These are phyloP conservation scores for Aphidoletes aphidimyza DNA, from an alignment of 2,888 invertebrate genomes.

Conservation along the genomic window DNA sequence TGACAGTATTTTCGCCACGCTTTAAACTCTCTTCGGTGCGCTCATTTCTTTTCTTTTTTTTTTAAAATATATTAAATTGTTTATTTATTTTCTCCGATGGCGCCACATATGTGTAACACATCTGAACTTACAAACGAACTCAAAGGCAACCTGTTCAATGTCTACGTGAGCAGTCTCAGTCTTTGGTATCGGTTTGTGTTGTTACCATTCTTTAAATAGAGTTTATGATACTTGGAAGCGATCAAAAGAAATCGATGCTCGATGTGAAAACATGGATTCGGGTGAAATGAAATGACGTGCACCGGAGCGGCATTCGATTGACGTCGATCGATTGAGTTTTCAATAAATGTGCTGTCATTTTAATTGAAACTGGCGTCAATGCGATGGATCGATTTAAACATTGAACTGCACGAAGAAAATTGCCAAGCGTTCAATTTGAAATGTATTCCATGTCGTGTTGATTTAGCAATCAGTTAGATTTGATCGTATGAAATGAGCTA, in stretches of 20 bases:
- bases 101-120: conserved; percentile 48
- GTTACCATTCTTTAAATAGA: too few species aligned
- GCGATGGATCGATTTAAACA: neutral
- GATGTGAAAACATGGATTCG: neutral
- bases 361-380: neutral
- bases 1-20: too few species aligned
- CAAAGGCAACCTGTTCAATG: conserved; percentile 20
- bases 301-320: neutral
- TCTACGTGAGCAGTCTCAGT: neutral
- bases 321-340: neutral
- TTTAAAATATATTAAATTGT: conserved; percentile 21
- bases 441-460: too few species aligned
- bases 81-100: conserved; percentile 41
- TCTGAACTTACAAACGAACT: neutral
- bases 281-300: conserved; percentile 40
- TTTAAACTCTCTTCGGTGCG: neutral
- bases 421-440: too few species aligned
- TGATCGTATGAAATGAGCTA: too few species aligned
- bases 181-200: neutral
- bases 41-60: neutral
- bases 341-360: neutral
- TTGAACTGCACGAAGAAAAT: neutral
- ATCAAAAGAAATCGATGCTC: conserved; percentile 32
- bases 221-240: neutral
- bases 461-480: too few species aligned